Percentiles rank a stretch among this genome's conserved stretches.
Evolutionary conservation across 2,113 vertebrate species (phyloP).

Genomic region (Cyphomyrus discorhynchus): DNA sequence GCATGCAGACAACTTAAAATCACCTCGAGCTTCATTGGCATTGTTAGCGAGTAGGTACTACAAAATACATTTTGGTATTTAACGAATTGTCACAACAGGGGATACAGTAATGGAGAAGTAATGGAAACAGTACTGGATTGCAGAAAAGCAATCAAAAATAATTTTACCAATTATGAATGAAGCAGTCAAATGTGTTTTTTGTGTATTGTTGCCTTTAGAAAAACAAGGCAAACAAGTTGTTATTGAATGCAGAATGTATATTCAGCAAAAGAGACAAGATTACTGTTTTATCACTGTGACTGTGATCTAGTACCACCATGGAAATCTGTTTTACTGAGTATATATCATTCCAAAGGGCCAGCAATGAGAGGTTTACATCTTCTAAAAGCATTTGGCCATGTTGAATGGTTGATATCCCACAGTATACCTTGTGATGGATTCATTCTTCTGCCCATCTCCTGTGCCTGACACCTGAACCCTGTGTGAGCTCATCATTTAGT

Average conservation of each 20-base stretch:
- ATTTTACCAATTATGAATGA: not conserved
- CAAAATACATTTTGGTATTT: not conserved
- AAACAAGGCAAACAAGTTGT: not conserved
- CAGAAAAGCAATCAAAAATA: not conserved
- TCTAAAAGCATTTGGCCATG: not conserved
- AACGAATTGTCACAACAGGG: not conserved
- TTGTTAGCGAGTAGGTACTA: not conserved
- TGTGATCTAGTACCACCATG: not conserved
- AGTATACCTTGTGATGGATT: not conserved
- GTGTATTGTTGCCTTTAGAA: not conserved
- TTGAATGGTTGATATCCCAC: not conserved
- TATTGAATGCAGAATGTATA: not conserved
- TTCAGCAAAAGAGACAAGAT: not conserved
- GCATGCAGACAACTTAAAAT: not conserved
- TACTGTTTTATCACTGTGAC: not conserved
- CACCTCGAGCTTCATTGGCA: not conserved
- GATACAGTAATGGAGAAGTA: not conserved
- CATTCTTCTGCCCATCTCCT: not conserved
- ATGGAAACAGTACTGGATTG: not conserved
- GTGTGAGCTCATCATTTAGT: not conserved
- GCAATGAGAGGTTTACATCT: not conserved
- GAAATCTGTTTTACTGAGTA: not conserved
- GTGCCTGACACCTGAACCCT: not conserved
- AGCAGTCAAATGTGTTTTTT: not conserved
- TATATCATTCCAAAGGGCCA: not conserved